These are phyloP conservation scores for Rhipidura dahli DNA, from an alignment of 2,113 vertebrate species.

Conservation along the genomic window DNA sequence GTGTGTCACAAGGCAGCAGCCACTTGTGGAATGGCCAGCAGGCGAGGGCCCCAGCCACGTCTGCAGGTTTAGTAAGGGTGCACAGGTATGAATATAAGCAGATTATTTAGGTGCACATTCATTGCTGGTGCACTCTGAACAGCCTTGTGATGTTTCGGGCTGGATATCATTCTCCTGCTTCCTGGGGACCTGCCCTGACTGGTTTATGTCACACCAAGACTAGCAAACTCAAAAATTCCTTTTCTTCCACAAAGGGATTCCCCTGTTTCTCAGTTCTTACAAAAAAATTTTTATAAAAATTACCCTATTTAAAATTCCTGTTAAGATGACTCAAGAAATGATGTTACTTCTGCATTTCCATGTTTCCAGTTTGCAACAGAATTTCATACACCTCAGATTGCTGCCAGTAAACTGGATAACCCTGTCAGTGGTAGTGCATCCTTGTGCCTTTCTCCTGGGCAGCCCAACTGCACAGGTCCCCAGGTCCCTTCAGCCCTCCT, in stretches of 20 bases:
- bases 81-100: background rate
- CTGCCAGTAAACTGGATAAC: background rate
- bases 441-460: background rate
- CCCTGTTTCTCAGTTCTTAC: background rate
- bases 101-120: background rate
- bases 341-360: slow-evolving; percentile 37
- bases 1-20: fast-evolving
- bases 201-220: background rate
- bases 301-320: slow-evolving; percentile 5
- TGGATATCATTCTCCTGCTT: background rate
- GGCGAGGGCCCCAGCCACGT: fast-evolving
- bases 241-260: background rate
- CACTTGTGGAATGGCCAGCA: fast-evolving
- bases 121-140: background rate
- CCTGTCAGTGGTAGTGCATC: background rate
- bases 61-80: background rate
- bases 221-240: background rate
- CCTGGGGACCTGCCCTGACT: background rate
- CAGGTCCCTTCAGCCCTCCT: background rate
- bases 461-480: background rate
- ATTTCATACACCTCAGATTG: background rate
- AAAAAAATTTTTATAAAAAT: background rate
- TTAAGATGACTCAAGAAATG: background rate
- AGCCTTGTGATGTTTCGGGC: background rate
- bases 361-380: background rate